These are phyloP conservation scores for Vidua macroura DNA, from an alignment of 2,113 vertebrate genomes.

Conservation along the genomic window DNA sequence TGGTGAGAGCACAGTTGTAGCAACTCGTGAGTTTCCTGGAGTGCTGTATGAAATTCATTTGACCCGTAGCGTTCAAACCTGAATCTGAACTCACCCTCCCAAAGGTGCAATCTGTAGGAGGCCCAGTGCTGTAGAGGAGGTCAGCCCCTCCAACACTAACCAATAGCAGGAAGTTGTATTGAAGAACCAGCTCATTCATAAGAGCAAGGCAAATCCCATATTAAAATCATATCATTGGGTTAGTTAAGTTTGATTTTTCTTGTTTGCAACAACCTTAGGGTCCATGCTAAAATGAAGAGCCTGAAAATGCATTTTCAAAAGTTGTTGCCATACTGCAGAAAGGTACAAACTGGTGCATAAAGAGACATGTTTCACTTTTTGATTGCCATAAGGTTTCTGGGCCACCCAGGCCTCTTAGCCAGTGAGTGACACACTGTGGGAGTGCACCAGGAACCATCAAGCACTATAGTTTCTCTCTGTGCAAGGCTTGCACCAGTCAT, in stretches of 20 bases:
- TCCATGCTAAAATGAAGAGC: not conserved
- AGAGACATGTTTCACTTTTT: not conserved
- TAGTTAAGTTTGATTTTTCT: not conserved
- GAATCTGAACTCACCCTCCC: not conserved
- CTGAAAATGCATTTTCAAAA: not conserved
- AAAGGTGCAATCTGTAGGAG: not conserved
- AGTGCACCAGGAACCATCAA: not conserved
- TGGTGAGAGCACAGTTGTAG: not conserved
- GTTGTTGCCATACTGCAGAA: not conserved
- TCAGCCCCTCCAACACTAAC: not conserved
- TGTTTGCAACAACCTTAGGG: not conserved
- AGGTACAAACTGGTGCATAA: not conserved
- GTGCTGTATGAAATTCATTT: not conserved
- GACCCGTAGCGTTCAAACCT: not conserved
- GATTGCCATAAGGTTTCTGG: not conserved
- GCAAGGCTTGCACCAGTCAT: not conserved
- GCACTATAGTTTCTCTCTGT: not conserved
- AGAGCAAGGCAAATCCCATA: not conserved
- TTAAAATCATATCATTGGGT: not conserved
- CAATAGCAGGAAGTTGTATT: not conserved
- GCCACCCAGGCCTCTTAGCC: not conserved
- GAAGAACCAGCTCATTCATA: not conserved
- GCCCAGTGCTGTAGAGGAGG: not conserved
- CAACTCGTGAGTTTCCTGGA: not conserved
- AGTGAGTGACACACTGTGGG: not conserved